Evolutionary conservation across 2,888 invertebrate species (phyloP).

Genomic region (Hedychridium roseum): DNA sequence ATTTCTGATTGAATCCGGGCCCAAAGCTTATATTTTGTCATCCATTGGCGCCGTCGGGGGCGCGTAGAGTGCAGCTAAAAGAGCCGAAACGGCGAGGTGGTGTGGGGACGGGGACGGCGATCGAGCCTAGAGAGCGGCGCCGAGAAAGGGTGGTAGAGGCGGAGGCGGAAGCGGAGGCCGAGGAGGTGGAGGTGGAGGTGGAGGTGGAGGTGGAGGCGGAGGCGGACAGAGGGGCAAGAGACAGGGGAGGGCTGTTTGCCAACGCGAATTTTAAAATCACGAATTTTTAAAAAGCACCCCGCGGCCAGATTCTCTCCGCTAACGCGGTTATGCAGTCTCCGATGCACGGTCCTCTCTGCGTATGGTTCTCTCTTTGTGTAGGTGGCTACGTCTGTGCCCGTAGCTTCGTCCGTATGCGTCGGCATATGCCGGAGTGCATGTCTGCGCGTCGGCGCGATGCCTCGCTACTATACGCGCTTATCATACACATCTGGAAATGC

Average conservation of each 20-base stretch:
- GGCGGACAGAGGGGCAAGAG: too few species aligned
- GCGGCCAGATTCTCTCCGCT: conserved; percentile 45
- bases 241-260: conserved; percentile 55
- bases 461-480: conserved; percentile 35
- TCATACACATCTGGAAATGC: conserved; percentile 43
- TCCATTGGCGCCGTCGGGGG: conserved; percentile 57
- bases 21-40: conserved; percentile 60
- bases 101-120: conserved; percentile 3
- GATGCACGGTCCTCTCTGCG: conserved; percentile 24
- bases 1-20: conserved; percentile 62
- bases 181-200: conserved; percentile 35
- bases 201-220: conserved; percentile 24
- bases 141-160: conserved; percentile 25
- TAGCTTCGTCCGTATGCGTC: background rate
- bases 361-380: conserved; percentile 2
- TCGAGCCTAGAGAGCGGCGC: conserved; percentile 30
- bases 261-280: conserved; percentile 57
- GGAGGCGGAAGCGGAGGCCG: too few species aligned
- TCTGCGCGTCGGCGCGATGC: conserved; percentile 2
- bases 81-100: conserved; percentile 42
- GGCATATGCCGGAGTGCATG: background rate
- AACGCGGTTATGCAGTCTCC: conserved; percentile 44
- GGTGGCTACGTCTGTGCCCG: background rate
- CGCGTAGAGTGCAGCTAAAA: conserved; percentile 49
- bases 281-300: conserved; percentile 52